Conservation (phyloP, 1,140 invertebrate species). For the Alviniconcha marisindica region DNA sequence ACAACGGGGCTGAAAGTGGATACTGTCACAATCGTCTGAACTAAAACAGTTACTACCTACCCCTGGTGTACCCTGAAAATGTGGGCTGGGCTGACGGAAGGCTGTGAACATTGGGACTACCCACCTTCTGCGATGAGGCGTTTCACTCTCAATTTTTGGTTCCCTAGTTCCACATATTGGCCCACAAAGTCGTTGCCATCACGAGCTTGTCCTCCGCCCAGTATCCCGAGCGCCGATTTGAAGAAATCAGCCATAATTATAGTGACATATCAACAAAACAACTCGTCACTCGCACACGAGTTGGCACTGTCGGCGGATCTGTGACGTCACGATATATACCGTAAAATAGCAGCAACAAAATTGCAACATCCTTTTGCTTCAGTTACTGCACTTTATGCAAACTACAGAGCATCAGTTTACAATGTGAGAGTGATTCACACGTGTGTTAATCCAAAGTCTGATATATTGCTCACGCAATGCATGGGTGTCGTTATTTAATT, state of each 20-base stretch:
- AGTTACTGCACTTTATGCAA: no score
- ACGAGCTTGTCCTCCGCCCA: conserved; percentile 79
- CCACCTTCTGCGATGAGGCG: conserved; percentile 95
- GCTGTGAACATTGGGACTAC: no score
- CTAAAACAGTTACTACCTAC: no score
- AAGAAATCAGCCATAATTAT: conserved; percentile 88
- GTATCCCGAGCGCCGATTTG: conserved; percentile 91
- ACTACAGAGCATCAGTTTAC: no score
- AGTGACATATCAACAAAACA: conserved; percentile 25
- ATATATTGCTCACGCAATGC: no score
- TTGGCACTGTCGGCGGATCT: conserved; percentile 34
- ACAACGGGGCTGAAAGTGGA: no score
- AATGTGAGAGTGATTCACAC: no score
- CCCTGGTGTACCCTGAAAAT: no score
- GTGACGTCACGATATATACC: conserved; percentile 34
- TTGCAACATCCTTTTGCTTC: conserved; percentile 15
- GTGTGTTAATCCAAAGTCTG: no score
- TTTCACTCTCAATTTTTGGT: conserved; percentile 91
- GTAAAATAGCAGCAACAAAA: not conserved
- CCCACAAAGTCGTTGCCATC: conserved; percentile 93
- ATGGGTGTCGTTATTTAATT: no score
- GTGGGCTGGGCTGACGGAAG: no score
- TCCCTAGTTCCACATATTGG: conserved; percentile 91
- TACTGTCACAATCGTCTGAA: no score
- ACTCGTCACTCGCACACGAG: conserved; percentile 5